Conservation (phyloP, 2,797 vertebrate genomes). For the Thunnus albacares region DNA sequence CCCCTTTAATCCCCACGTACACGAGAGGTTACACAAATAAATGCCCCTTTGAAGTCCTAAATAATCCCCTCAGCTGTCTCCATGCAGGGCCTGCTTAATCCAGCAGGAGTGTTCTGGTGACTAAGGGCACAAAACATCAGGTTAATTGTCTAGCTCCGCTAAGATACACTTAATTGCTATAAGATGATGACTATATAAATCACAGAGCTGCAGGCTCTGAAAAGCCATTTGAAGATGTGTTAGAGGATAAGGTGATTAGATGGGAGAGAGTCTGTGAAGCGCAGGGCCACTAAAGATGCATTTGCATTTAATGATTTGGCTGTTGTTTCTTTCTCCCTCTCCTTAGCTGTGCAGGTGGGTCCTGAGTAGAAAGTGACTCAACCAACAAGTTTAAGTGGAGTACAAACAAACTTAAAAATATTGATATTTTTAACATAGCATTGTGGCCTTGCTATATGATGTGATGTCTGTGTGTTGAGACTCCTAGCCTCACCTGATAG, state of each 20-base stretch:
- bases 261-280: slow-evolving; percentile 74
- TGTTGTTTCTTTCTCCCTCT: slow-evolving; percentile 45
- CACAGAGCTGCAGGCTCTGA: slow-evolving; percentile 63
- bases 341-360: slow-evolving; percentile 67
- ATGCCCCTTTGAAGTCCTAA: slow-evolving; percentile 76
- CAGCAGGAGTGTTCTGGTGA: slow-evolving; percentile 72
- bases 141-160: slow-evolving; percentile 85
- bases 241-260: slow-evolving; percentile 83
- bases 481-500: not conserved
- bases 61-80: slow-evolving; percentile 77
- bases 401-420: not conserved
- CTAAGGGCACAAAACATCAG: slow-evolving; percentile 79
- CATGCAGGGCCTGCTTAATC: slow-evolving; percentile 77
- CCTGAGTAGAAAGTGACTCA: slow-evolving; percentile 15
- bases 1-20: slow-evolving; percentile 64
- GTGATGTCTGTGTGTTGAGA: not conserved
- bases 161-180: slow-evolving; percentile 85
- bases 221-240: slow-evolving; percentile 82
- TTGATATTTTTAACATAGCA: not conserved
- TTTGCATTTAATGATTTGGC: slow-evolving; percentile 82
- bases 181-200: slow-evolving; percentile 82
- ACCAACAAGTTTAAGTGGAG: not conserved
- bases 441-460: not conserved
- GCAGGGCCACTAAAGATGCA: slow-evolving; percentile 79
- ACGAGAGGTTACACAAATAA: slow-evolving; percentile 78